Percentiles rank a stretch among this genome's conserved stretches.
These are phyloP conservation scores for Tetragonula carbonaria DNA, from an alignment of 2,888 invertebrate species.

Conservation along the genomic window DNA sequence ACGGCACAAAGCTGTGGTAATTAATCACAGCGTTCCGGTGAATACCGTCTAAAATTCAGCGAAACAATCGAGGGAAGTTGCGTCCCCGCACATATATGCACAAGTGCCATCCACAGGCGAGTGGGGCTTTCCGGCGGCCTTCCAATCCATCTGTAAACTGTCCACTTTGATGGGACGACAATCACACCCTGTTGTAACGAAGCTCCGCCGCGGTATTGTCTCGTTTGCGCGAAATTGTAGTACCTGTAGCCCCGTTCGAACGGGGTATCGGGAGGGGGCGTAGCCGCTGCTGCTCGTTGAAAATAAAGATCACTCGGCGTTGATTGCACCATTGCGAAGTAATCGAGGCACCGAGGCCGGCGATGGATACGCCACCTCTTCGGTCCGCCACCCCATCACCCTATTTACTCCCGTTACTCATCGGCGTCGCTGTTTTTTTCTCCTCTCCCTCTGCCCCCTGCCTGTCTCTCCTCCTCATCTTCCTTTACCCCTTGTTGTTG, in stretches of 20 bases:
- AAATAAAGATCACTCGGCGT: slow-evolving; percentile 80
- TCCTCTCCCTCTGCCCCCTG: background rate
- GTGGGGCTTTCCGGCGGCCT: slow-evolving; percentile 66
- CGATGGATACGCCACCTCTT: slow-evolving; percentile 52
- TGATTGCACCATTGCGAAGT: slow-evolving; percentile 76
- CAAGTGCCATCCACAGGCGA: slow-evolving; percentile 55
- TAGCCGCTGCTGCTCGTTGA: slow-evolving; percentile 59
- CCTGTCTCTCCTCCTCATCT: background rate
- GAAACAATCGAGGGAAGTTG: slow-evolving; percentile 55
- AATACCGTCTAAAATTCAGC: slow-evolving; percentile 59
- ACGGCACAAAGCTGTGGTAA: slow-evolving; percentile 40
- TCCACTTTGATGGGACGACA: slow-evolving; percentile 83
- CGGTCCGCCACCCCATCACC: background rate
- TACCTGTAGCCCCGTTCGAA: slow-evolving; percentile 69
- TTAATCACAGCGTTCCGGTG: slow-evolving; percentile 51
- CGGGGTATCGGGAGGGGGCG: slow-evolving; percentile 66
- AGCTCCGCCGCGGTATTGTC: slow-evolving; percentile 78
- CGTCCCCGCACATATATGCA: slow-evolving; percentile 53
- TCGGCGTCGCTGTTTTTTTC: background rate
- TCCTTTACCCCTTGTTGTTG: slow-evolving; percentile 1
- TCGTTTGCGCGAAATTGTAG: slow-evolving; percentile 78
- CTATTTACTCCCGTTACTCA: background rate
- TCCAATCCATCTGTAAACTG: slow-evolving; percentile 83
- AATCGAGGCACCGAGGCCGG: slow-evolving; percentile 63
- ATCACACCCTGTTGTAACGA: slow-evolving; percentile 82